Conservation (phyloP, 1,140 invertebrate genomes). For the Anthonomus grandis region DNA sequence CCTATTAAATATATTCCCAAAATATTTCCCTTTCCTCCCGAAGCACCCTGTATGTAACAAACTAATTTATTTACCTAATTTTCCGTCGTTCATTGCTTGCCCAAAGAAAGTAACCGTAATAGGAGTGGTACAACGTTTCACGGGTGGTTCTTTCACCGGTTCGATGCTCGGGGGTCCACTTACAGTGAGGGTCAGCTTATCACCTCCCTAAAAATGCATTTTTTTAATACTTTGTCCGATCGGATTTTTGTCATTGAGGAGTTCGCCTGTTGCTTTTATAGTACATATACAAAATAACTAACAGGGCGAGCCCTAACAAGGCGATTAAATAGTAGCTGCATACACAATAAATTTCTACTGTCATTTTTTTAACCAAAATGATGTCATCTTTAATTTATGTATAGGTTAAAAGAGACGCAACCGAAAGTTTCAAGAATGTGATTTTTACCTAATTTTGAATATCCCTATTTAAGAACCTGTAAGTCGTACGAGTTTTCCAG, state of each 20-base stretch:
- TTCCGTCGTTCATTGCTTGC: conserved; percentile 50
- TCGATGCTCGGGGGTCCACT: conserved; percentile 40
- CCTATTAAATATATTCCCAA: too few species aligned
- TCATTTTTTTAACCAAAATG: neutral
- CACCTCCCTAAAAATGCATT: conserved; percentile 58
- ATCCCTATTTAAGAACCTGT: too few species aligned
- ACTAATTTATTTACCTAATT: conserved; percentile 47
- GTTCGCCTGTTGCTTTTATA: conserved; percentile 1
- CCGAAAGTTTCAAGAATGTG: too few species aligned
- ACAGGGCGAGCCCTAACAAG: conserved; percentile 21
- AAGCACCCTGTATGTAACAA: too few species aligned
- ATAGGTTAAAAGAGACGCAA: too few species aligned
- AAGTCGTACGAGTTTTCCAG: too few species aligned
- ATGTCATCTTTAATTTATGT: too few species aligned
- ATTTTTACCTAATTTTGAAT: too few species aligned
- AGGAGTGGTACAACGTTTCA: conserved; percentile 47
- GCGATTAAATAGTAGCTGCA: conserved; percentile 18
- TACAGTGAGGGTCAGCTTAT: conserved; percentile 69
- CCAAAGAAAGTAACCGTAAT: conserved; percentile 58
- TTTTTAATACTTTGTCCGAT: too few species aligned
- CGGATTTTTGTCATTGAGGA: too few species aligned
- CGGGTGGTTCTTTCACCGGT: conserved; percentile 30
- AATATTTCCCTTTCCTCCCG: too few species aligned
- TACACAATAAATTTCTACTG: conserved; percentile 16
- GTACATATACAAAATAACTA: conserved; percentile 11